Conservation (phyloP, 1,140 invertebrate genomes). For the Bemisia tabaci region DNA sequence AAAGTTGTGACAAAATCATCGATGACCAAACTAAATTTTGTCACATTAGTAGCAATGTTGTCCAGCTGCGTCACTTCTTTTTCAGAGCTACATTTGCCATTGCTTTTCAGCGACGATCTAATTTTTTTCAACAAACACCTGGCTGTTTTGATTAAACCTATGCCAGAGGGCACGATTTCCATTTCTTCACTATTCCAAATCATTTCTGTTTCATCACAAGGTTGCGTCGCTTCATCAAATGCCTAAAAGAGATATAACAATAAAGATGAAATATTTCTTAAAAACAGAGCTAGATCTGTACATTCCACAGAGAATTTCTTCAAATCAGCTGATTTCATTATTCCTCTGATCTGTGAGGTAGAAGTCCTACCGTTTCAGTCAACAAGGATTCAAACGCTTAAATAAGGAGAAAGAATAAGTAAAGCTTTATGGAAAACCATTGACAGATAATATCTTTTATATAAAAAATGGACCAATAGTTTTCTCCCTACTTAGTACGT, state of each 20-base stretch:
- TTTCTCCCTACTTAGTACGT: no score
- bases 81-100: neutral
- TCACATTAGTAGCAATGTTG: neutral
- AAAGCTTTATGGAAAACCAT: no score
- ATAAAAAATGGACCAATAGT: no score
- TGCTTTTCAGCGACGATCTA: neutral
- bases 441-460: no score
- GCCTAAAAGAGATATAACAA: neutral
- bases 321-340: no score
- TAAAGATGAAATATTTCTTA: no score
- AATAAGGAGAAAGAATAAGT: no score
- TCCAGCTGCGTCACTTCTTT: neutral
- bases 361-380: no score
- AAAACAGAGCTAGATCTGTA: no score
- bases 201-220: neutral
- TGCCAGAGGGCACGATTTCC: neutral
- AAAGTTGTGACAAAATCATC: neutral
- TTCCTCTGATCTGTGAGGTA: no score
- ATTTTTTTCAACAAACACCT: neutral
- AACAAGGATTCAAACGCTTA: no score
- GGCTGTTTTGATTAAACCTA: neutral
- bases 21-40: neutral
- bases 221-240: neutral
- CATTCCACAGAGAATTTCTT: no score
- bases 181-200: neutral